phyloP scores from a whole-genome alignment of 2,113 vertebrate genomes.

The Nicator chloris region DNA sequence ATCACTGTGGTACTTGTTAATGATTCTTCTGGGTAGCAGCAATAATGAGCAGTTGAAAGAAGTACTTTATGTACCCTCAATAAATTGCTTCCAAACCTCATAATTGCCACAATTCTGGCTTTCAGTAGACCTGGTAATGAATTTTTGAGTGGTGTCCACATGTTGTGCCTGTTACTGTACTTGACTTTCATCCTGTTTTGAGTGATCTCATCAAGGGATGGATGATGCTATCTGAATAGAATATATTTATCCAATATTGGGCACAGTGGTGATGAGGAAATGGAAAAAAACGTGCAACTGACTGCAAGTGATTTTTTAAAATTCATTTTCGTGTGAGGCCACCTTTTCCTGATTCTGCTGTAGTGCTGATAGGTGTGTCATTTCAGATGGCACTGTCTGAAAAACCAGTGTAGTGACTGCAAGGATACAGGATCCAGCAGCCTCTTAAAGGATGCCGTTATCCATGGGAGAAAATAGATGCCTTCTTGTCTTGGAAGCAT shows the following conservation, averaged over 20 bases:
- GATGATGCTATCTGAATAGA: not conserved
- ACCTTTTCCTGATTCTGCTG: not conserved
- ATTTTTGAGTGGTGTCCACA: slow-evolving; percentile 49
- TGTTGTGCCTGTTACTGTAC: not conserved
- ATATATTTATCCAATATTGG: not conserved
- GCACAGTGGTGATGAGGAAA: not conserved
- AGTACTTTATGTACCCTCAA: slow-evolving; percentile 28
- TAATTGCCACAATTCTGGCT: slow-evolving; percentile 51
- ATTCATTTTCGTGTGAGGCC: not conserved
- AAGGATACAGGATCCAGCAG: not conserved
- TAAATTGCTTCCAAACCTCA: slow-evolving; percentile 25
- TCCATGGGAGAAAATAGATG: not conserved
- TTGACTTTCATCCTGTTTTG: slow-evolving; percentile 4
- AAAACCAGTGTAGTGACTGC: not conserved
- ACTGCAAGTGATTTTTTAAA: not conserved
- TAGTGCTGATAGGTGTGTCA: not conserved
- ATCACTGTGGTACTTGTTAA: slow-evolving; percentile 11
- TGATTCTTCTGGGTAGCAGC: slow-evolving; percentile 14
- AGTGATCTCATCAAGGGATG: not conserved
- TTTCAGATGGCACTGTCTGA: not conserved
- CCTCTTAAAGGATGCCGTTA: not conserved
- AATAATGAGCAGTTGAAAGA: slow-evolving; percentile 50
- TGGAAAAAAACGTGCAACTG: not conserved
- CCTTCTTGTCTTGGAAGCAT: not conserved
- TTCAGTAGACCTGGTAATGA: slow-evolving; percentile 51